phyloP scores from a whole-genome alignment of 2,888 invertebrate species.

The Dicyrtoma fusca region DNA sequence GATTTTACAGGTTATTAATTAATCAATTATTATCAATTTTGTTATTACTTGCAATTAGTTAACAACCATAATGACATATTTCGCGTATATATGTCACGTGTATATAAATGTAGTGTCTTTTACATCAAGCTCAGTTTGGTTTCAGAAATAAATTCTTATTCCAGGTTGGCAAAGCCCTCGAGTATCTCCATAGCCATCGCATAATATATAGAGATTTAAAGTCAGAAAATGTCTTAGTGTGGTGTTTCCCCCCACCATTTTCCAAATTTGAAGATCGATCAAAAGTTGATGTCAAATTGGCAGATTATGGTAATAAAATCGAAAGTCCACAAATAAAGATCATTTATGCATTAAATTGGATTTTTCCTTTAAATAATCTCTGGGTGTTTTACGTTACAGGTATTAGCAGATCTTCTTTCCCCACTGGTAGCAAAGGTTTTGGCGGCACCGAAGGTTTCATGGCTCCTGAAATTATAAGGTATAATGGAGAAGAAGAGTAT shows the following conservation, averaged over 20 bases:
- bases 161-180: slow-evolving; percentile 85
- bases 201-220: slow-evolving; percentile 93
- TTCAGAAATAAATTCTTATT: slow-evolving; percentile 40
- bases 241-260: slow-evolving; percentile 83
- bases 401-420: slow-evolving; percentile 83
- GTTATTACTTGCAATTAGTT: too few species aligned
- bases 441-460: slow-evolving; percentile 99
- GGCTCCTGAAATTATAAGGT: slow-evolving; percentile 98
- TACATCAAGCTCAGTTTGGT: too few species aligned
- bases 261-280: slow-evolving; percentile 41
- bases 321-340: neutral
- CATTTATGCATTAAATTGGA: neutral
- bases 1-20: slow-evolving; percentile 71
- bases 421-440: slow-evolving; percentile 93
- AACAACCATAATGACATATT: too few species aligned
- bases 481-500: slow-evolving; percentile 98
- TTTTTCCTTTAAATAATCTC: neutral
- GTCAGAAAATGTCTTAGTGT: slow-evolving; percentile 97
- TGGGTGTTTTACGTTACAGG: slow-evolving; percentile 61
- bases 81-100: too few species aligned
- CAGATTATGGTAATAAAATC: slow-evolving; percentile 93
- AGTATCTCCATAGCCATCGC: slow-evolving; percentile 89
- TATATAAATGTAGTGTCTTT: too few species aligned
- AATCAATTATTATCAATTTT: slow-evolving; percentile 2
- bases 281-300: slow-evolving; percentile 83